Evolutionary conservation across 2,888 invertebrate species (phyloP).

Genomic region (Drosophila tripunctata): DNA sequence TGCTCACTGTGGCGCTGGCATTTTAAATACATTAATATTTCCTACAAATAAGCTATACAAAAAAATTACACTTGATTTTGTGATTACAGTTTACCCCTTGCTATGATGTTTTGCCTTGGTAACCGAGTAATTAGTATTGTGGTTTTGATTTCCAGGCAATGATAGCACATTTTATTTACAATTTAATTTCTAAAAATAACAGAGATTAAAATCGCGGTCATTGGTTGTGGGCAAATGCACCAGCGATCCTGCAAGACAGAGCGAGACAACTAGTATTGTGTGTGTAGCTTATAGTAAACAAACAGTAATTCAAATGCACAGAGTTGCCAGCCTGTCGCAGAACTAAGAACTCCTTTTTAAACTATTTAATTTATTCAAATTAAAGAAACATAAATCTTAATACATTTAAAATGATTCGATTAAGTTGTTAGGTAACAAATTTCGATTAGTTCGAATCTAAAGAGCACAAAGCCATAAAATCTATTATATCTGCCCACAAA

Average conservation of each 20-base stretch:
- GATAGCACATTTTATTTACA: background rate
- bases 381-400: too few relatives aligned
- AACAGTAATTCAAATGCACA: background rate
- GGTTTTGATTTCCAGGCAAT: background rate
- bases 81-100: background rate
- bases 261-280: background rate
- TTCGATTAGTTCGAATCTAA: conserved; percentile 30
- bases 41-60: conserved; percentile 1
- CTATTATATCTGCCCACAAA: conserved; percentile 2
- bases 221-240: too few relatives aligned
- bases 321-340: background rate
- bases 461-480: background rate
- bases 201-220: too few relatives aligned
- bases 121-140: background rate
- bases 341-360: too few relatives aligned
- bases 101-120: conserved; percentile 3
- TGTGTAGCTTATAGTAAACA: background rate
- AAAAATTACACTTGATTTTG: conserved; percentile 1
- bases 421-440: conserved; percentile 5
- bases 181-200: background rate
- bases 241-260: background rate
- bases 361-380: background rate
- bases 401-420: background rate
- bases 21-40: conserved; percentile 57
- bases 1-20: conserved; percentile 34